Conservation (phyloP, 2,113 vertebrate species). For the Mystacornis crossleyi region DNA sequence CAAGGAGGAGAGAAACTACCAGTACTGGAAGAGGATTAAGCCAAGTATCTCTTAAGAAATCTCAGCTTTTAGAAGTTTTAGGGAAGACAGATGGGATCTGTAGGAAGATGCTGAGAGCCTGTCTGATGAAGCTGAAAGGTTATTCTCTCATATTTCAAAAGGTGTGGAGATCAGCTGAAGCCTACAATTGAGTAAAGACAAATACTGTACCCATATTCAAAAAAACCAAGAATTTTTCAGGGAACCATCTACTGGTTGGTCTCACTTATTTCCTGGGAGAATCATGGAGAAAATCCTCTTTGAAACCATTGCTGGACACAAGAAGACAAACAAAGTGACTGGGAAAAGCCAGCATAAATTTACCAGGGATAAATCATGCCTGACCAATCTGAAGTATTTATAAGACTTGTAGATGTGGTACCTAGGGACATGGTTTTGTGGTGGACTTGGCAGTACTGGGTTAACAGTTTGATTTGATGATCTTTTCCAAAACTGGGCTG, state of each 20-base stretch:
- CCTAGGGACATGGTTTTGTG: background rate
- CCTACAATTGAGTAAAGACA: background rate
- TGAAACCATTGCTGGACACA: background rate
- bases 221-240: background rate
- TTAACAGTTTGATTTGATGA: background rate
- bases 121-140: background rate
- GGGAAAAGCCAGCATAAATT: background rate
- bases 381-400: background rate
- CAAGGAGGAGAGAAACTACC: background rate
- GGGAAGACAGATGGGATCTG: background rate
- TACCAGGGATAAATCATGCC: background rate
- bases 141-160: background rate
- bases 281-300: background rate
- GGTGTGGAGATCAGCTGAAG: background rate
- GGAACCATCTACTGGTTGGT: background rate
- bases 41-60: background rate
- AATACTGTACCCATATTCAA: background rate
- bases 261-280: background rate
- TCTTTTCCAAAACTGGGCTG: background rate
- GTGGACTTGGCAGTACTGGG: background rate
- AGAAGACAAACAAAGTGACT: background rate
- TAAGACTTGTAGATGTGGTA: background rate
- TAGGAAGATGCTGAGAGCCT: slow-evolving; percentile 20
- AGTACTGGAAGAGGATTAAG: background rate
- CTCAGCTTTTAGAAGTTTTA: background rate